Evolutionary conservation across 2,888 invertebrate genomes (phyloP).

Genomic region (Serripes groenlandicus): DNA sequence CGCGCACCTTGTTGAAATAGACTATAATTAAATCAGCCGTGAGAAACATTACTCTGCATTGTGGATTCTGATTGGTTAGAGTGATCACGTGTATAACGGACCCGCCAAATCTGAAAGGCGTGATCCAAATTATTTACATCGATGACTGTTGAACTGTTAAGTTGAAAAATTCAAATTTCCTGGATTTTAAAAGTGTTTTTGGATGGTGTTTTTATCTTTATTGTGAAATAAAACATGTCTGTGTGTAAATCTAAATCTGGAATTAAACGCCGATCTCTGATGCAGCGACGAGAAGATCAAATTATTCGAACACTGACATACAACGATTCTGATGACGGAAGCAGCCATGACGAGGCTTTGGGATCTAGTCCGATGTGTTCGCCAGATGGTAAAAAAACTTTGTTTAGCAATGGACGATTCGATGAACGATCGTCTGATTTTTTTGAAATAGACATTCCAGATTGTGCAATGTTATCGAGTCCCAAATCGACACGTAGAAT

Average conservation of each 20-base stretch:
- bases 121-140: slow-evolving; percentile 60
- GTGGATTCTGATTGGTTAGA: slow-evolving; percentile 72
- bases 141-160: slow-evolving; percentile 41
- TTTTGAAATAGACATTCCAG: slow-evolving; percentile 76
- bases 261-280: slow-evolving; percentile 68
- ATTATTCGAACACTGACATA: slow-evolving; percentile 72
- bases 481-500: slow-evolving; percentile 70
- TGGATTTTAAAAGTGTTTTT: slow-evolving; percentile 34
- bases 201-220: slow-evolving; percentile 7
- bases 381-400: slow-evolving; percentile 46
- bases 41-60: slow-evolving; percentile 54
- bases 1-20: slow-evolving; percentile 47
- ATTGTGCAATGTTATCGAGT: slow-evolving; percentile 71
- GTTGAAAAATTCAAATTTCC: slow-evolving; percentile 48
- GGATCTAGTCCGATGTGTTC: slow-evolving; percentile 72
- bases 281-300: slow-evolving; percentile 69
- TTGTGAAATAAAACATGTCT: slow-evolving; percentile 65
- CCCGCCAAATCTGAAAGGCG: slow-evolving; percentile 81
- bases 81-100: slow-evolving; percentile 78
- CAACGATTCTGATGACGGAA: slow-evolving; percentile 76
- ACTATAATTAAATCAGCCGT: slow-evolving; percentile 53
- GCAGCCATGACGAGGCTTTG: slow-evolving; percentile 68
- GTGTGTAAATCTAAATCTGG: slow-evolving; percentile 67
- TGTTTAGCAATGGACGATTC: slow-evolving; percentile 15
- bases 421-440: slow-evolving; percentile 72